Conservation (phyloP, 1,140 invertebrate genomes). For the Drosophila sechellia region DNA sequence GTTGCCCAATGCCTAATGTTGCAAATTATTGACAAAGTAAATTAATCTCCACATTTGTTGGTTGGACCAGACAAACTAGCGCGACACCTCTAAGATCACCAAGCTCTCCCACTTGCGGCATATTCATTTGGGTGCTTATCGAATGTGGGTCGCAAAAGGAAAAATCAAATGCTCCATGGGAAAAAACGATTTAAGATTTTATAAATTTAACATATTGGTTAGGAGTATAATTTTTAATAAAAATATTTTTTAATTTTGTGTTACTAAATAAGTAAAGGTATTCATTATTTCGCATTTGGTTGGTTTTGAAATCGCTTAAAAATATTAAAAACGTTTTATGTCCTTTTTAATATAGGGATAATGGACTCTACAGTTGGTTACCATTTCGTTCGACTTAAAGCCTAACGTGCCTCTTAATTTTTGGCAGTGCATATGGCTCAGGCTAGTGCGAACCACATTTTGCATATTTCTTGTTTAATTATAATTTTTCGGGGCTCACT, state of each 20-base stretch:
- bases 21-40: slow-evolving; percentile 60
- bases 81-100: slow-evolving; percentile 39
- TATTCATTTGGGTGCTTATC: slow-evolving; percentile 5
- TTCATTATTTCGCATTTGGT: too few species aligned
- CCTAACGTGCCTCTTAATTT: slow-evolving; percentile 2
- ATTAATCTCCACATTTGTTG: slow-evolving; percentile 59
- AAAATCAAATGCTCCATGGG: not conserved
- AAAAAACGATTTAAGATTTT: not conserved
- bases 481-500: slow-evolving; percentile 54
- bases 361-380: too few species aligned
- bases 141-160: not conserved
- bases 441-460: slow-evolving; percentile 51
- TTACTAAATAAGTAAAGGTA: too few species aligned
- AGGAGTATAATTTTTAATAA: too few species aligned
- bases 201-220: not conserved
- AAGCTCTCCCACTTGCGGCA: slow-evolving; percentile 25
- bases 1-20: slow-evolving; percentile 51
- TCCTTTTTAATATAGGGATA: too few species aligned
- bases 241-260: not conserved
- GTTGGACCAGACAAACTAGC: slow-evolving; percentile 31
- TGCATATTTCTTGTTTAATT: slow-evolving; percentile 71
- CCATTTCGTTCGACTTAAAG: too few species aligned
- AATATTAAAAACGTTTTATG: too few species aligned
- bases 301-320: too few species aligned
- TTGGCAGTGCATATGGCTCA: slow-evolving; percentile 6